Evolutionary conservation across 2,797 vertebrate species (phyloP), one percentile per base, ranked within the genome.

Genomic region (Rhynchonycteris naso): DNA sequence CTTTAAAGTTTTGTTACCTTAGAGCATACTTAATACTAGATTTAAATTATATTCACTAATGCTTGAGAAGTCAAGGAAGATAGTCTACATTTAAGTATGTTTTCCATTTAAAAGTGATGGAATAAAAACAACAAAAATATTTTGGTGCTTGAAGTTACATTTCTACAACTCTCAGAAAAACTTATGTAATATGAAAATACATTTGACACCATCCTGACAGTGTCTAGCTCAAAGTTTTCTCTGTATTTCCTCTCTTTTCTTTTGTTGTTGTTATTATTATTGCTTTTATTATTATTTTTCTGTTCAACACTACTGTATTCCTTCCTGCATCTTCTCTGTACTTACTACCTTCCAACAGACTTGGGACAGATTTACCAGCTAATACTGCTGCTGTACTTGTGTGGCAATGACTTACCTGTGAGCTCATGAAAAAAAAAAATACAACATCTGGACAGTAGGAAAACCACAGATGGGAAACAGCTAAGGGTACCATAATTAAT

Each of bases 121-220:
- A 90, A 75, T 35, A 68, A 87, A 90, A 93, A 79, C 35, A 80
- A 21, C 11, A 72, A 75, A 83, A 80, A 43, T 69, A 59, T 65
- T 88, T 76, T 59, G 26, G 9, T 75, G 19, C 38, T 92, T 93
- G 16, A 75, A 69, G 47, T 89, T 30, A 54, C n/a, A 43, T 74
- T 86, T 95, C 61, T 82, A 22, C 35, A 92, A 69, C 22, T 61
- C 14, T 88, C 38, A 74, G 90, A 52, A 72, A 95, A 95, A 52
- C 4, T 28, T 68, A 50, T 0, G 28, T 90, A 52, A 10, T 52
- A 1, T 38, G 33, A 56, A 69, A 79, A 66, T 33, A 61, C 15
- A 38, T 79, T 80, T 61, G 68, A 74, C 16, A 19, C 7, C 43
- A 33, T 66, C 50, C 68, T 86, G n/a, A 59, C 33, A 14, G 3